Percentiles rank a stretch among this genome's conserved stretches.
phyloP scores from a whole-genome alignment of 2,888 invertebrate genomes.

The Himalopsyche tibetana region DNA sequence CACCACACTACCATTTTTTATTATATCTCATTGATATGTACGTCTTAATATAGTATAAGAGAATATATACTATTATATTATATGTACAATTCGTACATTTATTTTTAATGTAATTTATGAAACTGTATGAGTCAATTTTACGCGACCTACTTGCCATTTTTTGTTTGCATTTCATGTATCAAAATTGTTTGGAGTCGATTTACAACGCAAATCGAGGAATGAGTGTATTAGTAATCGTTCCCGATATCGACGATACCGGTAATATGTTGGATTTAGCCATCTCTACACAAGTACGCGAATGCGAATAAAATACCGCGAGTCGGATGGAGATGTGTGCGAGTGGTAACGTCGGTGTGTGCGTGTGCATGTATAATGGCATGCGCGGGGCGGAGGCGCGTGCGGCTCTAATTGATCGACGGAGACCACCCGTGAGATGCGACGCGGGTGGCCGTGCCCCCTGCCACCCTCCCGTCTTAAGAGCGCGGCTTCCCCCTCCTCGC shows the following conservation, averaged over 20 bases:
- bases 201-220: too few relatives aligned
- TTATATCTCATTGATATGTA: too few relatives aligned
- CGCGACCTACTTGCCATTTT: too few relatives aligned
- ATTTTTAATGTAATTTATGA: too few relatives aligned
- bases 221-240: background rate
- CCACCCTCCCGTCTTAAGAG: background rate
- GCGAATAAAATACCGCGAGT: constrained; percentile 4
- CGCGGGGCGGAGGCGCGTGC: constrained; percentile 46
- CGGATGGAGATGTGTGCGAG: constrained; percentile 5
- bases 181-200: too few relatives aligned
- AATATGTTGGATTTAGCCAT: background rate
- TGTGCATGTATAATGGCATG: constrained; percentile 18
- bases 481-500: constrained; percentile 2
- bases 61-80: too few relatives aligned
- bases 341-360: background rate
- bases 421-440: constrained; percentile 54
- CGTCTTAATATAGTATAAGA: too few relatives aligned
- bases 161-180: too few relatives aligned
- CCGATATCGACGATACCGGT: background rate
- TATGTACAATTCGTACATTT: too few relatives aligned
- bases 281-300: background rate
- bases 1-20: too few relatives aligned
- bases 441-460: constrained; percentile 54
- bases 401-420: constrained; percentile 45
- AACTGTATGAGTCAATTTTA: too few relatives aligned